These are phyloP conservation scores for Arctopsyche grandis DNA, from an alignment of 1,140 invertebrate species.

Conservation along the genomic window DNA sequence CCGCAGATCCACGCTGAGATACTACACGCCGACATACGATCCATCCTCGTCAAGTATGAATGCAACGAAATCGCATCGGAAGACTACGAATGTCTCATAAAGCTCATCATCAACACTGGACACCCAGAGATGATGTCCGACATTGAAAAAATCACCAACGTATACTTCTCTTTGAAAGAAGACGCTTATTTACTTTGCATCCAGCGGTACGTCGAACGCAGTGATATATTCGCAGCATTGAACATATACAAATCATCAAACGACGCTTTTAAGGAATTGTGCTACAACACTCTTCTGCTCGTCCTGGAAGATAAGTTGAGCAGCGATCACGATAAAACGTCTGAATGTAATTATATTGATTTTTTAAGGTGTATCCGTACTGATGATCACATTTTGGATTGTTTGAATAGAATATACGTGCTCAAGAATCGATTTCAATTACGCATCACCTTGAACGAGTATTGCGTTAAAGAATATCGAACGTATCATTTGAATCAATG, in stretches of 20 bases:
- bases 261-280: constrained; percentile 43
- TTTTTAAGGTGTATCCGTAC: constrained; percentile 45
- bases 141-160: constrained; percentile 49
- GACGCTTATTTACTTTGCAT: constrained; percentile 51
- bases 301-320: constrained; percentile 47
- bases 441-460: constrained; percentile 45
- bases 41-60: constrained; percentile 53
- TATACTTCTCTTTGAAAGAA: constrained; percentile 45
- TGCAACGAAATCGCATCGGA: constrained; percentile 43
- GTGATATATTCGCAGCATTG: constrained; percentile 43
- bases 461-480: constrained; percentile 44
- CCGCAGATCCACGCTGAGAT: constrained; percentile 44
- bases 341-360: constrained; percentile 48
- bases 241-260: constrained; percentile 42
- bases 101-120: constrained; percentile 43
- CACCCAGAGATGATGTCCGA: constrained; percentile 49
- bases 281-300: constrained; percentile 34
- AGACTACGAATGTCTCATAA: constrained; percentile 49
- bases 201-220: constrained; percentile 39
- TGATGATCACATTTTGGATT: constrained; percentile 32
- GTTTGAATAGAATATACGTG: constrained; percentile 45
- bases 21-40: constrained; percentile 42
- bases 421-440: constrained; percentile 49
- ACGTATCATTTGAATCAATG: constrained; percentile 43
- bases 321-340: background rate